Evolutionary conservation across 2,797 vertebrate genomes (phyloP).

Genomic region (Pogonophryne albipinna): DNA sequence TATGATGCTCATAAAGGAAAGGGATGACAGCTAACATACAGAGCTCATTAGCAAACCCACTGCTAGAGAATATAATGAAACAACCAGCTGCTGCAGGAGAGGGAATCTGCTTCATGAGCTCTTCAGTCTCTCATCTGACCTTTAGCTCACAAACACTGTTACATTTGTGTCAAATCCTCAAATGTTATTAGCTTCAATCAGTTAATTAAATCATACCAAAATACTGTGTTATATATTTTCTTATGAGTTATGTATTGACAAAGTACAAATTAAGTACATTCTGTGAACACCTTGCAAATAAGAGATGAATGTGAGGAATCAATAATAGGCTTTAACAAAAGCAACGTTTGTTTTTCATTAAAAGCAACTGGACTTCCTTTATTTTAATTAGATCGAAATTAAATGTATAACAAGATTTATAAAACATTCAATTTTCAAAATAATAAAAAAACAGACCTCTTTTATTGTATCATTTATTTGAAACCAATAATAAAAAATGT

Average conservation of each 20-base stretch:
- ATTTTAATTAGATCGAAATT: background rate
- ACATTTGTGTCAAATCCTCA: constrained; percentile 28
- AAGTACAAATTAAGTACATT: background rate
- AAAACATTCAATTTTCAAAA: too few species aligned
- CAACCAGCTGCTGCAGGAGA: constrained; percentile 69
- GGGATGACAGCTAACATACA: constrained; percentile 73
- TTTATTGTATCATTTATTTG: background rate
- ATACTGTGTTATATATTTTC: background rate
- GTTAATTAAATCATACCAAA: background rate
- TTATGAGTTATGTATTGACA: background rate
- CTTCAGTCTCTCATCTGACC: constrained; percentile 54
- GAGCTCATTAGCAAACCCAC: constrained; percentile 68
- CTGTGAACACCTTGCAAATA: background rate
- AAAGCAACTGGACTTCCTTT: background rate
- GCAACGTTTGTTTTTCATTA: background rate
- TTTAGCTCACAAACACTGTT: constrained; percentile 29
- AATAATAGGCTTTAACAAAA: background rate
- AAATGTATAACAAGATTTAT: background rate
- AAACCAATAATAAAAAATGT: background rate
- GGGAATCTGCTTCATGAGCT: constrained; percentile 54
- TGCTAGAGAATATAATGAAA: constrained; percentile 64
- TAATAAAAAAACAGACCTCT: background rate
- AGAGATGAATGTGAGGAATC: background rate
- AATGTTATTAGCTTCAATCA: background rate
- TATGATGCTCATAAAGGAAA: constrained; percentile 66